These are phyloP conservation scores for Lamellibrachia luymesi DNA, from an alignment of 1,140 invertebrate genomes.

Conservation along the genomic window DNA sequence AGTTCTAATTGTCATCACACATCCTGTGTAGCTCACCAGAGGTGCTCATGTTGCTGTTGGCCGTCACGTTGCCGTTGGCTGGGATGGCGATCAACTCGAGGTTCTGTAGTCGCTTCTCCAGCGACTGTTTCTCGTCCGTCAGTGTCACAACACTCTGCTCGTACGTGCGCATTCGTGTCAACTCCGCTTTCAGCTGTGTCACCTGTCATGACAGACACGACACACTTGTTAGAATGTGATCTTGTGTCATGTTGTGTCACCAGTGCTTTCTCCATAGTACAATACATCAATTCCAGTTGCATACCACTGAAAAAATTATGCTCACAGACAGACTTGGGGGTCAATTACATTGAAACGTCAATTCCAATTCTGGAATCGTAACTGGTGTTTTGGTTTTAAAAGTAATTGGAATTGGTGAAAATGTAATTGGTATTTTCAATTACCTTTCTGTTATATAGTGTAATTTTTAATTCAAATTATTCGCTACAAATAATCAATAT, in stretches of 20 bases:
- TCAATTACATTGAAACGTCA: too few relatives aligned
- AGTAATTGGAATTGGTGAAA: too few relatives aligned
- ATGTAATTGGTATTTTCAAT: too few relatives aligned
- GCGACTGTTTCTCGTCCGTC: conserved; percentile 30
- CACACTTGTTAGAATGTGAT: neutral
- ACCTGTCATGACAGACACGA: neutral
- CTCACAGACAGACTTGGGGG: too few relatives aligned
- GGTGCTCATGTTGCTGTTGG: conserved; percentile 21
- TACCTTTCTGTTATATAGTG: too few relatives aligned
- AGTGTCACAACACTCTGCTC: conserved; percentile 27
- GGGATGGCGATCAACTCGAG: conserved; percentile 16
- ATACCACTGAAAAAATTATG: too few relatives aligned
- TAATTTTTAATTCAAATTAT: too few relatives aligned
- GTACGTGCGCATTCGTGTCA: conserved; percentile 18
- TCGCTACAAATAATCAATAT: too few relatives aligned
- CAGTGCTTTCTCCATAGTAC: too few relatives aligned
- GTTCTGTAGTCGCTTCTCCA: conserved; percentile 30
- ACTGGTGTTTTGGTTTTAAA: too few relatives aligned
- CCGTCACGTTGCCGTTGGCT: conserved; percentile 30
- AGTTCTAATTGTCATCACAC: neutral
- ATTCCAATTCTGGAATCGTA: too few relatives aligned
- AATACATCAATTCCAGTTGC: too few relatives aligned
- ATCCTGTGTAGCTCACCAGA: neutral
- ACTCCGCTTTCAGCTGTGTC: neutral
- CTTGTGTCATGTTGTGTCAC: neutral